Conservation (phyloP, 2,888 invertebrate species). For the Bruchidius siliquastri region DNA sequence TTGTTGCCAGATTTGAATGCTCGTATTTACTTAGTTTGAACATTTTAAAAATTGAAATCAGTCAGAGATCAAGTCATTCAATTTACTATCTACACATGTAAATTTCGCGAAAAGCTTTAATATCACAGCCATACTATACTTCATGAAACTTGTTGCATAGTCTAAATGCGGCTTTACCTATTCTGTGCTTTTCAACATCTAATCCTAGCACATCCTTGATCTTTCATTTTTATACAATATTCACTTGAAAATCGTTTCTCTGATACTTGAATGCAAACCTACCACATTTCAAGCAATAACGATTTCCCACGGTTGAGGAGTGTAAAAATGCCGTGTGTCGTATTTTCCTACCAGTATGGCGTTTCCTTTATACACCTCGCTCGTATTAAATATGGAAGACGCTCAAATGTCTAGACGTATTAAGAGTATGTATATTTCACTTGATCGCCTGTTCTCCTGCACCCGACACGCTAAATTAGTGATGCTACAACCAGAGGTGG, state of each 20-base stretch:
- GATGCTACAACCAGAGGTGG: conserved; percentile 9
- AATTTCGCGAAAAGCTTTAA: no score
- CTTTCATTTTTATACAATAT: no score
- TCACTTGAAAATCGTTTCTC: background rate
- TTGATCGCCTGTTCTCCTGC: conserved; percentile 9
- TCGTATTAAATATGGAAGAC: conserved; percentile 1
- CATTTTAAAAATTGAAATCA: no score
- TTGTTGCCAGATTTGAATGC: no score
- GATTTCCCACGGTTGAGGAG: background rate
- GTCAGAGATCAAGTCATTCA: no score
- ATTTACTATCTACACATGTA: no score
- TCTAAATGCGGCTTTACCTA: no score
- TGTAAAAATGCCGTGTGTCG: background rate
- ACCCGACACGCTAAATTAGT: conserved; percentile 24
- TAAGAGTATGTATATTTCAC: conserved; percentile 12
- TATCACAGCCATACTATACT: no score
- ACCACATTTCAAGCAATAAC: background rate
- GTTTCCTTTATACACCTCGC: background rate
- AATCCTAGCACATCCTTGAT: no score
- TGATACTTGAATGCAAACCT: background rate
- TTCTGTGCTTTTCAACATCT: no score
- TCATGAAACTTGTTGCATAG: no score
- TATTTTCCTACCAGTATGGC: background rate
- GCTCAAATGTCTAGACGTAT: conserved; percentile 12
- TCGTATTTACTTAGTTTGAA: no score